These are phyloP conservation scores for Micronisus gabar DNA, from an alignment of 2,113 vertebrate genomes.

Conservation along the genomic window DNA sequence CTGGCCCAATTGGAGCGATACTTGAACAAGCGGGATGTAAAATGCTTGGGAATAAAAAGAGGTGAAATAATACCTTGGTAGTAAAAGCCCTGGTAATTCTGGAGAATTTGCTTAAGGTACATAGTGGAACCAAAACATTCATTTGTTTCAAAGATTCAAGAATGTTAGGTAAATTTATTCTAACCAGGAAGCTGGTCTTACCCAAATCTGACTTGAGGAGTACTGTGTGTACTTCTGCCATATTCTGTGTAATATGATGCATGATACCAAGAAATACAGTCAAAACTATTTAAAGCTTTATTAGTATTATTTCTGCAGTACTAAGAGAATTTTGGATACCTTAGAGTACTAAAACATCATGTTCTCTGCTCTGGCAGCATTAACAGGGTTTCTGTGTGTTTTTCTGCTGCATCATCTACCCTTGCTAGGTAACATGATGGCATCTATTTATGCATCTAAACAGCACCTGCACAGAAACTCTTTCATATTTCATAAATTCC, in stretches of 20 bases:
- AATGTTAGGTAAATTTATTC: not conserved
- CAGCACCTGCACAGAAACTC: not conserved
- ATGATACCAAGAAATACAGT: not conserved
- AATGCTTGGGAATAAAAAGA: not conserved
- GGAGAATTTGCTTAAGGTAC: not conserved
- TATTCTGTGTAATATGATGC: not conserved
- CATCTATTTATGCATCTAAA: not conserved
- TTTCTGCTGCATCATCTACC: not conserved
- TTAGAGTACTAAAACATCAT: not conserved
- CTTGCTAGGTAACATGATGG: not conserved
- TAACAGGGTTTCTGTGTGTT: not conserved
- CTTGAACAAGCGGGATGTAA: not conserved
- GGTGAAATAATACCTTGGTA: not conserved
- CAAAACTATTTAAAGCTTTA: not conserved
- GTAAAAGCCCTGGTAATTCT: not conserved
- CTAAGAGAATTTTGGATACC: not conserved
- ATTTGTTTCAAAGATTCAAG: not conserved
- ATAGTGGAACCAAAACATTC: not conserved
- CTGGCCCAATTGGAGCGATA: not conserved
- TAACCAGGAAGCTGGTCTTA: not conserved
- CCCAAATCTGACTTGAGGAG: not conserved
- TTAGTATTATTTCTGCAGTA: not conserved
- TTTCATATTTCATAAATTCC: not conserved
- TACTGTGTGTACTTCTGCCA: fast-evolving
- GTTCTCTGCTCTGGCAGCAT: not conserved